Conservation (phyloP, 64 coral and sea anemone genomes). For the Trachythela sp. region DNA sequence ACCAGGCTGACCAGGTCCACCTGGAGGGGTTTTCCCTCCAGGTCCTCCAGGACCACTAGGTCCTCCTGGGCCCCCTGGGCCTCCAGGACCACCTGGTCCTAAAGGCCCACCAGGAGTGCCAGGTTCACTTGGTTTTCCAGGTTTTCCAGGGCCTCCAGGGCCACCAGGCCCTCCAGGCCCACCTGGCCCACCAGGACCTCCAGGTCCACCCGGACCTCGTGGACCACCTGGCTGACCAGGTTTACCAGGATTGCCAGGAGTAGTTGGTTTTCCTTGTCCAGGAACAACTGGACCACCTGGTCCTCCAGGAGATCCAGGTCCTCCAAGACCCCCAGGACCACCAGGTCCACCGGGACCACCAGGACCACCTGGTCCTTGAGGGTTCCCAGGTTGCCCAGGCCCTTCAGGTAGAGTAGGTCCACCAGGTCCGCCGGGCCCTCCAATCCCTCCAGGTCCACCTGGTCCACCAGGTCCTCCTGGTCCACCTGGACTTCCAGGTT, state of each 20-base stretch:
- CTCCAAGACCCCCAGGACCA: constrained; percentile 19
- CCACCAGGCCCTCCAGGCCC: constrained; percentile 61
- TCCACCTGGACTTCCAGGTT: constrained; percentile 29
- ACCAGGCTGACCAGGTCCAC: constrained; percentile 13
- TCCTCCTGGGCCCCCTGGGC: background rate
- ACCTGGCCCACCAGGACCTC: constrained; percentile 41
- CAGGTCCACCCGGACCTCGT: background rate
- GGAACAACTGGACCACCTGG: background rate
- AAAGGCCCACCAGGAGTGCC: constrained; percentile 62
- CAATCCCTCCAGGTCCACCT: constrained; percentile 45
- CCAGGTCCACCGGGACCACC: constrained; percentile 31
- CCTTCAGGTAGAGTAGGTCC: background rate
- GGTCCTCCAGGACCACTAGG: too few relatives aligned
- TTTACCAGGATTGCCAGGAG: background rate
- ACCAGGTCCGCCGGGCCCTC: background rate
- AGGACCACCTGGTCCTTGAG: constrained; percentile 10
- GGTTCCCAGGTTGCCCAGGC: background rate
- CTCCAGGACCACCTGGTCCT: constrained; percentile 38
- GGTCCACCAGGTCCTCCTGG: constrained; percentile 44
- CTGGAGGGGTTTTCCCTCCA: background rate
- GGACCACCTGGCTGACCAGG: background rate
- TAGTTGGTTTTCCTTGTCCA: background rate
- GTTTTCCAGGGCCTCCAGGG: constrained; percentile 47
- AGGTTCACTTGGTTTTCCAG: constrained; percentile 55
- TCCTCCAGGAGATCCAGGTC: background rate